Conservation (phyloP, 2,888 invertebrate genomes). For the Catocala sponsa region DNA sequence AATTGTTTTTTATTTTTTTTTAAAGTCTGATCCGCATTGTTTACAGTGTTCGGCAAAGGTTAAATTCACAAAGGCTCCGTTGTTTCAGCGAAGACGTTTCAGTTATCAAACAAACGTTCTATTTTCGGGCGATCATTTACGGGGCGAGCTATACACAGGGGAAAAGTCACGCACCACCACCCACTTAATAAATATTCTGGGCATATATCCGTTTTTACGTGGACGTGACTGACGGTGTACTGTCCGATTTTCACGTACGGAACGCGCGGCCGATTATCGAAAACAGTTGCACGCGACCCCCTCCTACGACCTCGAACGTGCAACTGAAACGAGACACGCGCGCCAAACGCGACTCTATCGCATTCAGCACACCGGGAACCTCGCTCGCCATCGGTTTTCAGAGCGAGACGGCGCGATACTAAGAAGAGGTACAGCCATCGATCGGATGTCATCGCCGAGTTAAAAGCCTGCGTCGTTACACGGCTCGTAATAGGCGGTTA, state of each 20-base stretch:
- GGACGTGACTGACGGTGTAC: slow-evolving; percentile 85
- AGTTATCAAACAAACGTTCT: slow-evolving; percentile 82
- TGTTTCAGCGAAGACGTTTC: slow-evolving; percentile 66
- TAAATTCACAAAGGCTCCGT: slow-evolving; percentile 52
- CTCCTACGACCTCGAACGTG: slow-evolving; percentile 86
- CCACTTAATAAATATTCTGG: slow-evolving; percentile 89
- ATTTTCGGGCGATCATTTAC: slow-evolving; percentile 82
- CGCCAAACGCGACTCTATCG: slow-evolving; percentile 86
- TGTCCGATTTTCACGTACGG: slow-evolving; percentile 88
- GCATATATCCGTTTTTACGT: slow-evolving; percentile 89
- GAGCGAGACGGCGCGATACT: slow-evolving; percentile 71
- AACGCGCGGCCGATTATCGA: slow-evolving; percentile 87
- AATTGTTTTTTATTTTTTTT: slow-evolving; percentile 41
- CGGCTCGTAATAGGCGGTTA: slow-evolving; percentile 88
- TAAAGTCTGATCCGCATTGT: slow-evolving; percentile 45
- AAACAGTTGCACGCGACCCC: slow-evolving; percentile 87
- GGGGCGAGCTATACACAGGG: slow-evolving; percentile 82
- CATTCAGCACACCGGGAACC: slow-evolving; percentile 74
- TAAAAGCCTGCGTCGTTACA: slow-evolving; percentile 88
- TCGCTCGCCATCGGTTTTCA: slow-evolving; percentile 67
- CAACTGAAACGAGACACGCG: slow-evolving; percentile 86
- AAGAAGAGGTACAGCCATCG: slow-evolving; percentile 64
- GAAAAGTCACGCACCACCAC: slow-evolving; percentile 88
- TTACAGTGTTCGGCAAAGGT: slow-evolving; percentile 41
- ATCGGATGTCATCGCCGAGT: slow-evolving; percentile 84